phyloP scores from a whole-genome alignment of 2,113 vertebrate species.

The Coptodon rendalli region DNA sequence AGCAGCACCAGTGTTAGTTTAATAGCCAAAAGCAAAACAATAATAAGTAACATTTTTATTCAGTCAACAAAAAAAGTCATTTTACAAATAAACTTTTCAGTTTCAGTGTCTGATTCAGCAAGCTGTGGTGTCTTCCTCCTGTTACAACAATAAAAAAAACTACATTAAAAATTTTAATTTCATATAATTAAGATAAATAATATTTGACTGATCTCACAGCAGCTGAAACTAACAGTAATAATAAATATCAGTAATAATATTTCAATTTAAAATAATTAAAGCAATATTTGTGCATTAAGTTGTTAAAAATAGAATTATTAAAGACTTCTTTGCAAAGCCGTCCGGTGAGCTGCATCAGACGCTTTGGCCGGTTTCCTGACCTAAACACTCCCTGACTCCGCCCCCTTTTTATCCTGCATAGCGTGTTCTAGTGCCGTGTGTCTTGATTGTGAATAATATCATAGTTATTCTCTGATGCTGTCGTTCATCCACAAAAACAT shows the following conservation, averaged over 20 bases:
- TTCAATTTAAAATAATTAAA: not conserved
- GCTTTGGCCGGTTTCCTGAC: not conserved
- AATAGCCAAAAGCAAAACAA: not conserved
- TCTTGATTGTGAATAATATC: not conserved
- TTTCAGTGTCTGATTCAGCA: not conserved
- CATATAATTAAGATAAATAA: not conserved
- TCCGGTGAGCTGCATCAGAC: not conserved
- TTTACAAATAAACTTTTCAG: not conserved
- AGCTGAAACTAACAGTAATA: not conserved
- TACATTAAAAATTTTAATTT: fast-evolving
- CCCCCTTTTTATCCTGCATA: not conserved
- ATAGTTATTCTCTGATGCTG: not conserved
- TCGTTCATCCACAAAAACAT: not conserved
- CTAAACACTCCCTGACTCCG: not conserved
- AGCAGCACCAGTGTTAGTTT: not conserved
- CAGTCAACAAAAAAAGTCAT: not conserved
- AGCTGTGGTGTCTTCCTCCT: not conserved
- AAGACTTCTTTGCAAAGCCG: not conserved
- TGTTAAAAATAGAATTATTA: not conserved
- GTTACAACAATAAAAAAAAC: not conserved
- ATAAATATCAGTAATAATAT: not conserved
- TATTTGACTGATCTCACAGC: not conserved
- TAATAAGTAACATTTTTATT: not conserved
- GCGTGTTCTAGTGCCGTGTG: not conserved
- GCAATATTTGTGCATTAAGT: not conserved